Evolutionary conservation across 2,888 invertebrate genomes (phyloP).

Genomic region (Epistrophe grossulariae): DNA sequence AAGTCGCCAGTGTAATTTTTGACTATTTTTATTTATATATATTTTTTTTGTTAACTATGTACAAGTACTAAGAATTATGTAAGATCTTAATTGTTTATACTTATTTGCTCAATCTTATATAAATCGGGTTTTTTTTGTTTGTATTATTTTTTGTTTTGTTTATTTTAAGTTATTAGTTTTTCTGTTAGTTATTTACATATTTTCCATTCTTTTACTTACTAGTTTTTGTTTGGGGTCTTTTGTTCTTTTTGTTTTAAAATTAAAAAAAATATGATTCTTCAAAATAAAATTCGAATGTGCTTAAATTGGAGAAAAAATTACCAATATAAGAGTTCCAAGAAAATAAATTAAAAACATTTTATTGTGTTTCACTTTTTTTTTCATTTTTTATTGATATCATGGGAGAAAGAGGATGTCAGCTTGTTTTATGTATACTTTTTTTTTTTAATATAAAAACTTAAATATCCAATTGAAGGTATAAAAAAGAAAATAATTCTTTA

Average conservation of each 20-base stretch:
- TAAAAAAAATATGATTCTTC: constrained; percentile 7
- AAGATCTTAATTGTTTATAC: constrained; percentile 67
- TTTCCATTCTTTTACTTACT: constrained; percentile 68
- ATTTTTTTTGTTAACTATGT: constrained; percentile 63
- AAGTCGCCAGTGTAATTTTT: constrained; percentile 66
- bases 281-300: constrained; percentile 35
- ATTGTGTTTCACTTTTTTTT: constrained; percentile 52
- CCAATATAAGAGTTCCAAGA: constrained; percentile 30
- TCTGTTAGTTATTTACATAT: constrained; percentile 65
- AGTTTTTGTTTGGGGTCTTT: constrained; percentile 40
- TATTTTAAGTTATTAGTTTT: constrained; percentile 51
- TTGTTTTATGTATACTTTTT: constrained; percentile 26
- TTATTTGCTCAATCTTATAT: constrained; percentile 71
- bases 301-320: constrained; percentile 29
- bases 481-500: constrained; percentile 56
- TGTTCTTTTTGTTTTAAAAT: constrained; percentile 32
- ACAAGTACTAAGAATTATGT: constrained; percentile 66
- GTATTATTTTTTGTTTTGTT: constrained; percentile 50
- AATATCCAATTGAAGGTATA: constrained; percentile 69
- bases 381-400: constrained; percentile 58
- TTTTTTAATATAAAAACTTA: constrained; percentile 53
- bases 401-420: constrained; percentile 66
- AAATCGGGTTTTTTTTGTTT: constrained; percentile 58
- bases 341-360: constrained; percentile 53
- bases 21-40: constrained; percentile 66